A percentile compares a stretch with the other conserved stretches of the same genome.
phyloP scores from a whole-genome alignment of 2,113 vertebrate genomes.

The Collichthys lucidus region DNA sequence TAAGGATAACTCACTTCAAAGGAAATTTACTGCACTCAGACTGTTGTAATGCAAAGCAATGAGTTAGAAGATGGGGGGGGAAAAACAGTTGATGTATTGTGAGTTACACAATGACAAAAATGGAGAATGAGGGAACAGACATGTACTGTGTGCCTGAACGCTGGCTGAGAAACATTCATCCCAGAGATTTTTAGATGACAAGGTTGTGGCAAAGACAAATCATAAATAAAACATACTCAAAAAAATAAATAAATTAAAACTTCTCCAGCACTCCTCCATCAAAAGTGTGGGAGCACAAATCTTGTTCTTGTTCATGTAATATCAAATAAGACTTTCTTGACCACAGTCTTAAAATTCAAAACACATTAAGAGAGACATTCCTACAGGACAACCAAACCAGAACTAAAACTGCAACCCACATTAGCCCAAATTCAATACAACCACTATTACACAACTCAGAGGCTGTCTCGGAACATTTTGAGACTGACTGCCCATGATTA shows the following conservation, averaged over 20 bases:
- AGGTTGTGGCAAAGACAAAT: slow-evolving; percentile 29
- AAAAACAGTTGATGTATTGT: slow-evolving; percentile 3
- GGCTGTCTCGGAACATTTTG: neutral
- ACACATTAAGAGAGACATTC: neutral
- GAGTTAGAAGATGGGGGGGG: neutral
- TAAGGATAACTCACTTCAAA: slow-evolving; percentile 63
- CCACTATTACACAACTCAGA: neutral
- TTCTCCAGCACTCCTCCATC: neutral
- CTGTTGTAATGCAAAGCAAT: slow-evolving; percentile 10
- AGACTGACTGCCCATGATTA: neutral
- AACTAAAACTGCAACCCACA: neutral
- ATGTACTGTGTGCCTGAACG: slow-evolving; percentile 8
- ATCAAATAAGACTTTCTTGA: slow-evolving; percentile 5
- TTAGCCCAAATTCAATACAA: neutral
- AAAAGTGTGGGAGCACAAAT: neutral
- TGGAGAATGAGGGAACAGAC: slow-evolving; percentile 8
- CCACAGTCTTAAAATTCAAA: neutral
- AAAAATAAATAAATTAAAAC: slow-evolving; percentile 28
- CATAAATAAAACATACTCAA: slow-evolving; percentile 29
- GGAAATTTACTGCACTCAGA: slow-evolving; percentile 22
- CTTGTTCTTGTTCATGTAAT: neutral
- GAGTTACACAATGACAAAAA: slow-evolving; percentile 44
- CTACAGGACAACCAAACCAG: neutral
- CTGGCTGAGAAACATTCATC: slow-evolving; percentile 11
- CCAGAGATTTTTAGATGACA: slow-evolving; percentile 24